Base-by-base conservation (phyloP, 2,888 invertebrate genomes). In the Sarcophaga carnaria region DNA sequence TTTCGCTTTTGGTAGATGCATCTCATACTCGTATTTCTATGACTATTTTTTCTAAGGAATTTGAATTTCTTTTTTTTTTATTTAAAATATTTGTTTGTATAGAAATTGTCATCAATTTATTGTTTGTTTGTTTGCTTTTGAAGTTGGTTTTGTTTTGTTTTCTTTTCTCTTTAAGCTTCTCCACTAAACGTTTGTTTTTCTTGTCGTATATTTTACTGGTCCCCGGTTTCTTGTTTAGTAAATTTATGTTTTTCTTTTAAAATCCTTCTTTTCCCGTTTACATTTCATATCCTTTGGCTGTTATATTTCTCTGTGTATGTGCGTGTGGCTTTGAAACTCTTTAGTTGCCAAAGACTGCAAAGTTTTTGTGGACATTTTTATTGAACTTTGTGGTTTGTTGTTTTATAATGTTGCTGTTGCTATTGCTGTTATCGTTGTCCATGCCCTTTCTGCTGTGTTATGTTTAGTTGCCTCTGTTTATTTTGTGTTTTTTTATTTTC, bases 241-340 rank as follows among this genome's bases (percentile, higher is more conserved):
- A 83, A 77, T 86, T 83, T 83, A 80, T 86, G 70, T 63, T 80
- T 80, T 49, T 76, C 83, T 75, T 64, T 80, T 76, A 83, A 37
- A 83, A 76, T 72, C 62, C 69, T 81, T 74, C 64, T 37, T 37
- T 6, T 37, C 66, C 45, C 22, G 47, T 37, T 79, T 70, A 71
- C 27, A 80, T 72, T 27, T 76, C 62, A 22, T 80, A 54, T n/a
- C 70, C 49, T 76, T 71, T 75, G 54, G 62, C 54, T 80, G 54
- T 54, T 54, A 27, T 20, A 22, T 62, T 10, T 1, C 54, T 60
- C 22, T 66, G 49, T 77, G 2, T 64, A 2, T 49, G 14, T 49
- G 49, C 8, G 49, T 49, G 1, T 14, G 49, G 12, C 0, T 49
- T 11, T 49, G 14, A 49, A 8, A 14, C 49, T 49, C 49, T 49